Evolutionary conservation across 2,797 vertebrate genomes (phyloP), one percentile per base, ranked within the genome.

Genomic region (Echiichthys vipera): DNA sequence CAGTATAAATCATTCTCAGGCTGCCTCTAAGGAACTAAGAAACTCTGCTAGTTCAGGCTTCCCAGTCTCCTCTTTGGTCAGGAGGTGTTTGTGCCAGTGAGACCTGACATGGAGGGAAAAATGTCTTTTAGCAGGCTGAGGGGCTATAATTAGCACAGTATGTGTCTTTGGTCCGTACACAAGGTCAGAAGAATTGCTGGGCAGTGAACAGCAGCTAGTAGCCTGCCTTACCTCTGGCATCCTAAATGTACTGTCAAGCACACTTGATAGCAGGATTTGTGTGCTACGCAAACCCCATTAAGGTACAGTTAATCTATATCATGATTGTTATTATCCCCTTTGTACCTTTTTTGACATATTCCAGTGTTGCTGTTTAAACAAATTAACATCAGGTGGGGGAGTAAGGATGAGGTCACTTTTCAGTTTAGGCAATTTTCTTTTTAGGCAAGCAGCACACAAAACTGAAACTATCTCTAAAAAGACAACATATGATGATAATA

Each of bases 141-240:
- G 77, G 57, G 74, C 85, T 89, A 88, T 89, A 89, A 86, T 91
- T 90, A 91, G 84, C 81, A 24, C 82, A 61, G 72, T 57, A 42
- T 86, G 75, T 77, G 83, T 86, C 84, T 83, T 75, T 85, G 66
- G 77, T 61, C 71, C 62, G 68, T 32, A 46, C 68, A 78, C 82
- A 89, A 88, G 85, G 87, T 90, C 80, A 74, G 36, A 56, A 53
- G 68, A 84, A 79, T 71, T 45, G 66, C 69, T 64, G 55, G 49
- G 43, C 57, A 43, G 77, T 11, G 53, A 82, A 46, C 53, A 65
- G 49, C 64, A 77, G 6, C 7, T 8, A 15, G 59, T 55, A 63
- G 49, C 27, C 37, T 50, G 29, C 4, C 12, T 57, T 56, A 54
- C 15, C 34, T 18, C 53, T 27, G 24, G 55, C 45, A 59, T 50